phyloP scores from a whole-genome alignment of 2,113 vertebrate species.

The Columba janthina region DNA sequence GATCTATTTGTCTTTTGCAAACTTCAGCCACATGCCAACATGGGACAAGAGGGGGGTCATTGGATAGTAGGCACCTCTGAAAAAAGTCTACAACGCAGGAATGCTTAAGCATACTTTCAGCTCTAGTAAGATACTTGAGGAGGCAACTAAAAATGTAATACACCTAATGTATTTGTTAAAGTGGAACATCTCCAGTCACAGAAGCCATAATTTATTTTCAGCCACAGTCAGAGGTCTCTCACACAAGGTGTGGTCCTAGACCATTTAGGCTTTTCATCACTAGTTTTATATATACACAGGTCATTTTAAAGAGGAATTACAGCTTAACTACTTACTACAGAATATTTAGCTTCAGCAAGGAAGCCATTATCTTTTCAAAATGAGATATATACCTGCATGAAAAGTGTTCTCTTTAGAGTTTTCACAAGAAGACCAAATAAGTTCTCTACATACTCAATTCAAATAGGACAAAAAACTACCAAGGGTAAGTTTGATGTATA shows the following conservation, averaged over 20 bases:
- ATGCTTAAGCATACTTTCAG: constrained; percentile 60
- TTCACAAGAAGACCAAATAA: constrained; percentile 72
- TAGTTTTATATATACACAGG: constrained; percentile 59
- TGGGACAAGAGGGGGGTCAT: not conserved
- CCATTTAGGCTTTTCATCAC: constrained; percentile 56
- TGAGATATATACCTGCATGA: constrained; percentile 64
- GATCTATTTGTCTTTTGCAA: not conserved
- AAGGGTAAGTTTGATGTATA: constrained; percentile 23
- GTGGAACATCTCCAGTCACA: constrained; percentile 62
- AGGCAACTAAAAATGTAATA: constrained; percentile 36
- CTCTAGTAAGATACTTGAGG: constrained; percentile 1
- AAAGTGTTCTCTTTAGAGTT: constrained; percentile 69
- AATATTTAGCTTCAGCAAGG: constrained; percentile 74
- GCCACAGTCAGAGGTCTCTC: constrained; percentile 70
- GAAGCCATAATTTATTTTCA: constrained; percentile 67
- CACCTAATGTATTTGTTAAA: not conserved
- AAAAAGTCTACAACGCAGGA: constrained; percentile 38
- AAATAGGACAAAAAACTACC: constrained; percentile 47
- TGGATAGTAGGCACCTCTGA: constrained; percentile 42
- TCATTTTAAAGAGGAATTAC: constrained; percentile 60
- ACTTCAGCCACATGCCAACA: constrained; percentile 46
- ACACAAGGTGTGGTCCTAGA: constrained; percentile 77
- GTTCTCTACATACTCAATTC: constrained; percentile 59
- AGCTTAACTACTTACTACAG: constrained; percentile 69
- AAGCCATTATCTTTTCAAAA: constrained; percentile 72